Base-by-base conservation (phyloP, 2,797 vertebrate species). In the Intellagama lesueurii region DNA sequence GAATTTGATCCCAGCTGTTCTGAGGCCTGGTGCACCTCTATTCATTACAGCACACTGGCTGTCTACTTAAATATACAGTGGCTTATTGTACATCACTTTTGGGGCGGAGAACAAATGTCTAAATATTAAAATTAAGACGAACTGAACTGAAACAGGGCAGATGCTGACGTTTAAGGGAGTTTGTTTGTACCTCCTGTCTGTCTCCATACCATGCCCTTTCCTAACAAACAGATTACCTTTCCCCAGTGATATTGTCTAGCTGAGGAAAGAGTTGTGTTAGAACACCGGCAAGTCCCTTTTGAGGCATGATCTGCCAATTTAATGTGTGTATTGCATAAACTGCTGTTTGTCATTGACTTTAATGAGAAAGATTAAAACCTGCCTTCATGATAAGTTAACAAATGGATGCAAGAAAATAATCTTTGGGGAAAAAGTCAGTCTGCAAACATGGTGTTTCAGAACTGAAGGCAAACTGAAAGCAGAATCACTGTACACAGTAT, bases 161-260 rank as follows among this genome's bases (percentile, higher is more conserved):
- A 78, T 82, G n/a, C 19, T 44, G 86, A 87, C 17, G 64, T 90
- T 87, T 83, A 85, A 70, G 87, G 83, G 87, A 49, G n/a, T 2
- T 11, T 69, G 32, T 40, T 47, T 72, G 0, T 73, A 30, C 66
- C 19, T 86, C 87, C 28, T 82, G 56, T 17, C 22, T 78, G 40
- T 32, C 90, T 91, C 24, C 56, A 81, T 92, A 64, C 64, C 84
- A 56, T 87, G 88, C 16, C 30, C 70, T 88, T n/a, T 88, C 7
- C 0, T 88, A 76, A 88, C 28, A 91, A 91, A 52, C 14, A 90
- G 84, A 64, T 87, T 76, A 88, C n/a, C 35, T 83, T 89, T 90
- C 60, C 66, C 32, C 28, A 28, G 3, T 89, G 83, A 1, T 16
- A 69, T 88, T n/a, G 3, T 92, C 35, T 88, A 44, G 4, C 26